Conservation (phyloP, 2,888 invertebrate genomes). For the Parascotia fuliginaria region DNA sequence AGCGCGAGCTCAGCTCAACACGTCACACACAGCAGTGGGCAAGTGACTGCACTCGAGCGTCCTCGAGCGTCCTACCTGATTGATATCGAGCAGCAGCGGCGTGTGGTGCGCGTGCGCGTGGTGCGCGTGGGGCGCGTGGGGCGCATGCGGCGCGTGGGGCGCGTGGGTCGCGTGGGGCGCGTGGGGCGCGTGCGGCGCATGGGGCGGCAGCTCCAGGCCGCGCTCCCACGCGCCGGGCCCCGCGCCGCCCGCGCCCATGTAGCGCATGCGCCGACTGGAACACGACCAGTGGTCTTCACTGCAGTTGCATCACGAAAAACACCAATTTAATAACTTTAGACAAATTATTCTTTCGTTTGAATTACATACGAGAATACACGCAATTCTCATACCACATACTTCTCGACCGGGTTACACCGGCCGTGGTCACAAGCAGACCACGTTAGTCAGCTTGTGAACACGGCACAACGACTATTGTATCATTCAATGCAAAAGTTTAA, state of each 20-base stretch:
- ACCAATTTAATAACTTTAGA: too few species aligned
- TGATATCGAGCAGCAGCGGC: conserved; percentile 74
- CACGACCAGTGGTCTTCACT: too few species aligned
- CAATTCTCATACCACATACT: too few species aligned
- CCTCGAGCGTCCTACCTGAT: conserved; percentile 63
- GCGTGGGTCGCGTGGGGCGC: conserved; percentile 25
- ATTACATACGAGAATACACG: too few species aligned
- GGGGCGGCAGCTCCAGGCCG: conserved; percentile 43
- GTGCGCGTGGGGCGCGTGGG: conserved; percentile 38
- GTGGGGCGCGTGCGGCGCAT: conserved; percentile 35
- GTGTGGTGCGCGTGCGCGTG: conserved; percentile 59
- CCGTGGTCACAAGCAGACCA: too few species aligned
- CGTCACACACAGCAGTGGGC: not conserved
- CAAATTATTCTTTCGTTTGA: too few species aligned
- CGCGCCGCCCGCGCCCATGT: conserved; percentile 56
- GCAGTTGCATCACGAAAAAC: too few species aligned
- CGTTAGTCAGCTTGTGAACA: too few species aligned
- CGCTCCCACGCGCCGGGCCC: conserved; percentile 46
- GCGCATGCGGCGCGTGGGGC: conserved; percentile 31
- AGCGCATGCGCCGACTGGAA: conserved; percentile 77
- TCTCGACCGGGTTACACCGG: too few species aligned
- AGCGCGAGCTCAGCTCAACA: conserved; percentile 67
- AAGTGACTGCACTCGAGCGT: too few species aligned
- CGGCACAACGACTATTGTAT: too few species aligned
- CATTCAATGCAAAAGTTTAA: too few species aligned